Evolutionary conservation across 1,140 invertebrate species (phyloP), one percentile per base, ranked within the genome.

Genomic region (Carposina sasakii): DNA sequence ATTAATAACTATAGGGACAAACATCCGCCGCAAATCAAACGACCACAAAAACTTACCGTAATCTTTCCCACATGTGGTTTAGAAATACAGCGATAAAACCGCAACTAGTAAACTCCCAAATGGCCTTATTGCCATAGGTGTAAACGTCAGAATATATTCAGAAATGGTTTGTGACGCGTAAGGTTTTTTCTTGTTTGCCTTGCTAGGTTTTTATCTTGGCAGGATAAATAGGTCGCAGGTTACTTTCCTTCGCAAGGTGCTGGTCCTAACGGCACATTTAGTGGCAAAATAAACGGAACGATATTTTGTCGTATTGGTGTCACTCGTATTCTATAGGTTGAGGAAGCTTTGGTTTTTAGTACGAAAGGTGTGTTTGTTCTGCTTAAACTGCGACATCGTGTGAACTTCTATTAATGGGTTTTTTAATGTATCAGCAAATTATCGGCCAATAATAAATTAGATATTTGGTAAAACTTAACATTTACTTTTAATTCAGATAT

Each of bases 191-290:
- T n/a, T n/a, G n/a, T n/a, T n/a, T n/a, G n/a, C n/a, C n/a, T n/a
- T n/a, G 3, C 9, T 16, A 56, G 21, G 47, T 54, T 77, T 82
- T 81, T 81, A 74, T 61, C 48, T 43, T 20, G 24, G 46, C 59
- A 62, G 65, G 73, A 73, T 71, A 74, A 76, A 76, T 78, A 78
- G 76, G 73, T 78, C 73, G 73, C 78, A 82, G 78, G 78, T 82
- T 81, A 78, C 78, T 78, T 76, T 69, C 65, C 63, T 64, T 64
- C 52, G 78, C 78, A 82, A 82, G 78, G 78, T 82, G 78, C 73
- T 54, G 50, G 53, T 52, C 22, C 60, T 81, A 78, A 81, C 77
- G 77, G 77, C 62, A 67, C 66, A 48, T 62, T 66, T 41, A 54
- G 54, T 61, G 63, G 62, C 61, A 70, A 78, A 75, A 71, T 64